phyloP scores from a whole-genome alignment of 2,113 vertebrate genomes.

The Panurus biarmicus region DNA sequence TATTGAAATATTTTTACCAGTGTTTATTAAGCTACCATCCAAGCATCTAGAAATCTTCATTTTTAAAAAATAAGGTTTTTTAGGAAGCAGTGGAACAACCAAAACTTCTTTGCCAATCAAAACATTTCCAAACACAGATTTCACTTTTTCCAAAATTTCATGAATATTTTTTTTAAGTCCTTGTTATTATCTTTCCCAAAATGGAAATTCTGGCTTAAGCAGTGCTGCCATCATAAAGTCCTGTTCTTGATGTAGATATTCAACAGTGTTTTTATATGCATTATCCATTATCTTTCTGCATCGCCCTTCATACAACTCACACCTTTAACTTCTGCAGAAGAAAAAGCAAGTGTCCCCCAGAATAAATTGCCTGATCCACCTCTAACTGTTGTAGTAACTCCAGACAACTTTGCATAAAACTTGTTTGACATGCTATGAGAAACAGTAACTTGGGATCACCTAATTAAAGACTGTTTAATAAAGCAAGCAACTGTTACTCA shows the following conservation, averaged over 20 bases:
- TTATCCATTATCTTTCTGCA: neutral
- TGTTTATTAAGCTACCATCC: neutral
- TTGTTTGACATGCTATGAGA: neutral
- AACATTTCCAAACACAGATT: neutral
- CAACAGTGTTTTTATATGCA: neutral
- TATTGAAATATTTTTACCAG: neutral
- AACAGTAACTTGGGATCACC: neutral
- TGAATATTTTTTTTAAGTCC: neutral
- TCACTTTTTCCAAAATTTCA: neutral
- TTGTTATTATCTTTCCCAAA: neutral
- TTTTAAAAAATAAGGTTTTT: neutral
- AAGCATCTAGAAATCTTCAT: neutral
- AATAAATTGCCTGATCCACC: neutral
- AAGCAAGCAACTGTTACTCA: neutral
- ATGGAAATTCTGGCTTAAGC: neutral
- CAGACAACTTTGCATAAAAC: neutral
- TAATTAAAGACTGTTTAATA: neutral
- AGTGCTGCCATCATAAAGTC: neutral
- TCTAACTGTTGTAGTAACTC: neutral
- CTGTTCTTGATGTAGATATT: neutral
- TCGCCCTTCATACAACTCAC: neutral
- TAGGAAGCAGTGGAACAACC: neutral
- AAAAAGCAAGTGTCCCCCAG: neutral
- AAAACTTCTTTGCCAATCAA: neutral
- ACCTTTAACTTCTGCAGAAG: neutral